These are phyloP conservation scores for Eupleurogrammus muticus DNA, from an alignment of 2,797 vertebrate genomes.

Conservation along the genomic window DNA sequence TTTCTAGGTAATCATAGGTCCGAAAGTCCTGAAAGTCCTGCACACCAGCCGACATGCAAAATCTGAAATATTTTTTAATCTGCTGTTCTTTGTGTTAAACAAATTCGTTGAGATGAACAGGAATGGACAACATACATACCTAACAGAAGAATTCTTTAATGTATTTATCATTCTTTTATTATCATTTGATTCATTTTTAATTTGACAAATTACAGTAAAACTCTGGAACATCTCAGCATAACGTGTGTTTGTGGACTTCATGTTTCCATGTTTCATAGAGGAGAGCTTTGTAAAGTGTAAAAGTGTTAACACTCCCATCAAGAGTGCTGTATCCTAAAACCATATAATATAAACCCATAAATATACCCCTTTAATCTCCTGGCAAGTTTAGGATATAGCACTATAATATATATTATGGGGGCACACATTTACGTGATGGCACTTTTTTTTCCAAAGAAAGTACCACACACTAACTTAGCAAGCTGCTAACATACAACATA, in stretches of 20 bases:
- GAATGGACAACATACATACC: conserved; percentile 21
- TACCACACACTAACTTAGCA: neutral
- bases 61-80: conserved; percentile 52
- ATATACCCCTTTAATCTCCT: neutral
- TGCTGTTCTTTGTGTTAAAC: conserved; percentile 48
- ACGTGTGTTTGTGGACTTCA: neutral
- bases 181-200: neutral
- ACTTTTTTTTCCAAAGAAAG: neutral
- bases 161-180: neutral
- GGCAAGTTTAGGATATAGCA: neutral
- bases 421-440: neutral
- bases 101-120: conserved; percentile 18
- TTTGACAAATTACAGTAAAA: neutral
- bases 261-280: neutral
- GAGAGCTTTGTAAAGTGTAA: neutral
- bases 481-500: neutral
- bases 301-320: neutral
- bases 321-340: neutral
- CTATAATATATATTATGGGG: neutral
- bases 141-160: neutral
- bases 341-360: neutral
- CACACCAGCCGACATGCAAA: conserved; percentile 26
- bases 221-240: neutral
- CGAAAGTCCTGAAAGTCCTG: conserved; percentile 18
- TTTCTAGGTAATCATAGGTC: conserved; percentile 39